phyloP scores from a whole-genome alignment of 2,797 vertebrate species.

The Eurystomus glaucurus region DNA sequence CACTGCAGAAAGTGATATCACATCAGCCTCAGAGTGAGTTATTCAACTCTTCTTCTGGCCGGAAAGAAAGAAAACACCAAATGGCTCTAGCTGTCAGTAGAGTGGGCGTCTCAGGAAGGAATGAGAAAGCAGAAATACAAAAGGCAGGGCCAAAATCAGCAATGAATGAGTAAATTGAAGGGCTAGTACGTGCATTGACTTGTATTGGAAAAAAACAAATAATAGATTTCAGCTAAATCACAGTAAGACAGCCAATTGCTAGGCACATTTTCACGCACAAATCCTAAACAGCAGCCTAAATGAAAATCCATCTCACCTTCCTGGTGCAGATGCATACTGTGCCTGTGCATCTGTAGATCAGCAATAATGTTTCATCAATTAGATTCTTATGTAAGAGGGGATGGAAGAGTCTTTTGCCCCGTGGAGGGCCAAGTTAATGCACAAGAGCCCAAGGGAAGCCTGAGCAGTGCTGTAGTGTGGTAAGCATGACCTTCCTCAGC shows the following conservation, averaged over 20 bases:
- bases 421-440: background rate
- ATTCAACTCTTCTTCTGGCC: background rate
- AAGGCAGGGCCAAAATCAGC: conserved; percentile 19
- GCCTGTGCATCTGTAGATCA: background rate
- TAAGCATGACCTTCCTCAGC: background rate
- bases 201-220: background rate
- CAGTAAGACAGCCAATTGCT: background rate
- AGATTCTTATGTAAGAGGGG: background rate
- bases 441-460: background rate
- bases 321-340: background rate
- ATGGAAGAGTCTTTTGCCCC: background rate
- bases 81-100: conserved; percentile 1
- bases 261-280: background rate
- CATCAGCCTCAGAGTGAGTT: background rate
- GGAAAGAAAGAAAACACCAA: background rate
- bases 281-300: background rate
- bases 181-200: background rate
- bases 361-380: background rate
- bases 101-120: background rate
- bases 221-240: background rate
- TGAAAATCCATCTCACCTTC: background rate
- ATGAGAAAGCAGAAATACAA: background rate
- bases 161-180: conserved; percentile 24
- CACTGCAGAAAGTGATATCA: conserved; percentile 28
- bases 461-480: background rate